Evolutionary conservation across 2,888 invertebrate species (phyloP), one percentile per base, ranked within the genome.

Genomic region (Sinodicranocentrus sp.): DNA sequence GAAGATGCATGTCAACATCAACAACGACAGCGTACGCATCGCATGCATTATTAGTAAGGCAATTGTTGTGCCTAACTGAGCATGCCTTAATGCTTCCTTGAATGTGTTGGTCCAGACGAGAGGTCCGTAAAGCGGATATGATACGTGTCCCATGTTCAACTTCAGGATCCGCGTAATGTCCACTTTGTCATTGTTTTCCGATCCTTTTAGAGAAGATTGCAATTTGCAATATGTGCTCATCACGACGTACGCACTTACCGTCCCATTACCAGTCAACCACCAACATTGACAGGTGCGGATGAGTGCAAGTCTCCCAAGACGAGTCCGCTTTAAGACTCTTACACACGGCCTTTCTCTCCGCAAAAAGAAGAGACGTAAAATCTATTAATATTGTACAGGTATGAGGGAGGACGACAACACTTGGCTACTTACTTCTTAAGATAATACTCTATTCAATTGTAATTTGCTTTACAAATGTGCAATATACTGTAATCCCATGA

Each of bases 331-430:
- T 26, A 48, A 33, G 28, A 48, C 10, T 67, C 2, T 43, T n/a
- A n/a, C n/a, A n/a, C n/a, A n/a, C n/a, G 44, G 39, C 76, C 76
- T 76, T 76, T 76, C 76, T 76, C 76, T 67, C 76, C 43, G 25
- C 43, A 25, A 67, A 52, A 61, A 17, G 48, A 48, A 10, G 33
- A 33, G n/a, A n/a, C n/a, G n/a, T n/a, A n/a, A n/a, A 33, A 33
- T 33, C 33, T 33, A 33, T 6, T 33, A 33, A 10, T 33, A 33
- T n/a, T 23, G 39, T 57, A 71, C 54, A 70, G 33, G 21, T 33
- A 19, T 72, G 39, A 57, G 57, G 59, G 10, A 6, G 10, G 33
- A 33, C 33, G 33, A 10, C 10, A 33, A 33, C 3, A 33, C 33
- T 33, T 33, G 33, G 33, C 5, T 33, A 33, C 33, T 33, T 33